phyloP scores from a whole-genome alignment of 37 sponge, comb jelly and placozoan genomes.

The Petrosia ficiformis region DNA sequence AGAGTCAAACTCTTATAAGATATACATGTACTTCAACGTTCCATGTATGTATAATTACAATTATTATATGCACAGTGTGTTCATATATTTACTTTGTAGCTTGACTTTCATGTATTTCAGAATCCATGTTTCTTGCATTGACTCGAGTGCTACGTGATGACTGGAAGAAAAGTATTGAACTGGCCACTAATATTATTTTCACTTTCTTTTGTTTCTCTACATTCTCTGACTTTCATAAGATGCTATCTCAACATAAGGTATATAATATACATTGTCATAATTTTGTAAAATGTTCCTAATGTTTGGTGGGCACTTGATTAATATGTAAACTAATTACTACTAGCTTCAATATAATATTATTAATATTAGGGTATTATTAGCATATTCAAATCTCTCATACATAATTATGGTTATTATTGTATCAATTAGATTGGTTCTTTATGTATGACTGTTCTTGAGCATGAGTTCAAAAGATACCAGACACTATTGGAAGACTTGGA shows the following conservation, averaged over 20 bases:
- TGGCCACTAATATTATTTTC: constrained; percentile 93
- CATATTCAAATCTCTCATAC: neutral
- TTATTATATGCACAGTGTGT: neutral
- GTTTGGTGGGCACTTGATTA: no score
- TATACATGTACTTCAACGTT: constrained; percentile 1
- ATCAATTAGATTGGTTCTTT: constrained; percentile 85
- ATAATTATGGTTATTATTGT: neutral
- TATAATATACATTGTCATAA: no score
- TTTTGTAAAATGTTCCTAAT: no score
- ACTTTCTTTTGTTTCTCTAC: constrained; percentile 96
- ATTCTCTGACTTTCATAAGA: constrained; percentile 85
- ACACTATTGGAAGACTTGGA: constrained; percentile 62
- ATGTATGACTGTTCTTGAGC: constrained; percentile 80
- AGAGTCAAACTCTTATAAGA: neutral
- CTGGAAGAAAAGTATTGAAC: constrained; percentile 93
- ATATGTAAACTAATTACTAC: no score
- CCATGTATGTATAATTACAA: neutral
- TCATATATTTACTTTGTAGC: neutral
- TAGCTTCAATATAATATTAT: no score
- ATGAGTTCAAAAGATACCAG: constrained; percentile 80
- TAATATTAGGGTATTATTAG: neutral
- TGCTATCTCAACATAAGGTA: constrained; percentile 85
- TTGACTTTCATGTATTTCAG: constrained; percentile 14
- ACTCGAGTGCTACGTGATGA: constrained; percentile 93
- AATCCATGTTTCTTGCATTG: constrained; percentile 82